Conservation (phyloP, 2,888 invertebrate genomes). For the Scaptomyza polygonia region DNA sequence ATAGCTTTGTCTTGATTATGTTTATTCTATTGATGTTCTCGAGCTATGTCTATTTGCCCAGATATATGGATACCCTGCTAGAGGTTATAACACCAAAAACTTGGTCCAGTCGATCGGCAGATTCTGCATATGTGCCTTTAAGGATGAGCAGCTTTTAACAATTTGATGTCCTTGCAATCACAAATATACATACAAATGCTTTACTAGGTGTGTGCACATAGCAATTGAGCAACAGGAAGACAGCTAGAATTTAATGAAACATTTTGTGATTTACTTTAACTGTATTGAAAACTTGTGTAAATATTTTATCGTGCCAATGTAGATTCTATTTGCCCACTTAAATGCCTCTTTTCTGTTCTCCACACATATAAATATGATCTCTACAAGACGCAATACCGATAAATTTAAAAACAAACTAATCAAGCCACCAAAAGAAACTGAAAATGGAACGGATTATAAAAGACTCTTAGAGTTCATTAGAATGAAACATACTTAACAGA, state of each 20-base stretch:
- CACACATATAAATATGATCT: constrained; percentile 60
- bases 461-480: background rate
- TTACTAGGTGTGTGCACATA: constrained; percentile 7
- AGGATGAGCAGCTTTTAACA: constrained; percentile 72
- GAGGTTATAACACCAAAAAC: constrained; percentile 78
- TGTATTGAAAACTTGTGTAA: constrained; percentile 57
- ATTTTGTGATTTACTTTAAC: constrained; percentile 69
- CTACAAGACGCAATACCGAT: constrained; percentile 76
- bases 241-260: constrained; percentile 46
- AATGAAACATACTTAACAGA: constrained; percentile 86
- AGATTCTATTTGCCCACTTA: constrained; percentile 55
- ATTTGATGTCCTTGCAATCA: background rate
- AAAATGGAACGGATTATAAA: constrained; percentile 3
- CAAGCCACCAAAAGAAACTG: constrained; percentile 83
- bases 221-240: constrained; percentile 41
- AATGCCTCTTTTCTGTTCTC: constrained; percentile 52
- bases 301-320: constrained; percentile 62
- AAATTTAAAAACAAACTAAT: constrained; percentile 82
- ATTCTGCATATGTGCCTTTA: constrained; percentile 63
- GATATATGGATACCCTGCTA: constrained; percentile 84
- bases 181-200: background rate
- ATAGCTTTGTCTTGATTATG: constrained; percentile 85
- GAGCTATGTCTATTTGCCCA: constrained; percentile 86
- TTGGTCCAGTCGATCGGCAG: constrained; percentile 25
- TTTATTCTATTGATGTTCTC: constrained; percentile 86